Evolutionary conservation across 2,888 invertebrate species (phyloP), one percentile per base, ranked within the genome.

Genomic region (Cyaniris semiargus): DNA sequence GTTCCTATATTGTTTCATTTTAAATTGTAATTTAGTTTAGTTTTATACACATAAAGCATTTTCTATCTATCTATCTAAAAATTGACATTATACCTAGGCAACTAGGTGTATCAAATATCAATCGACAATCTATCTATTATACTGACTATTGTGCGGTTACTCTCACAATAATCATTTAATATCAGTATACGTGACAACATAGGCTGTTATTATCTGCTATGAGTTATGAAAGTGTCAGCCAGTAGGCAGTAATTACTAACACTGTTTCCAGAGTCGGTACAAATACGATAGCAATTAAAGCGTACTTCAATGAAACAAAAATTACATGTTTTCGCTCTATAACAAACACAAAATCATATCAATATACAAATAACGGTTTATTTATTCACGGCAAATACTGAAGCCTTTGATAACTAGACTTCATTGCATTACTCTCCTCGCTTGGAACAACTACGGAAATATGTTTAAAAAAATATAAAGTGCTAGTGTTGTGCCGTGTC

Each of bases 291-390:
- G 60, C 60, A 66, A 72, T 71, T n/a, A 71, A 70, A n/a, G 21
- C 3, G 34, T 34, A n/a, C 70, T 34, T 21, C n/a, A 31, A 7
- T 38, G 21, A 21, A 38, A 72, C 27, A 48, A 48, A 72, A 72
- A 74, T 48, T 48, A 74, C 74, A 74, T 74, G 53, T 74, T 74
- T 74, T 74, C 53, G 15, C 74, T 38, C 15, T 53, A 18, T 48
- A 74, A 53, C 53, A 74, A 72, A 72, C 53, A 74, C 74, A 74
- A 74, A 74, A 27, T 27, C 15, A 21, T 74, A 74, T 74, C 74
- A 74, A 74, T 27, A 74, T 74, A 53, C 53, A 74, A 74, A 74
- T 74, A 74, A 27, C 15, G 74, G 53, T 53, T 48, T 74, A 74
- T 74, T 74, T 74, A 72, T 23, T n/a, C 74, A 53, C 27, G 18